A percentile compares a stretch with the other conserved stretches of the same genome.
These are phyloP conservation scores for Crypturellus undulatus DNA, from an alignment of 2,113 vertebrate genomes.

Conservation along the genomic window DNA sequence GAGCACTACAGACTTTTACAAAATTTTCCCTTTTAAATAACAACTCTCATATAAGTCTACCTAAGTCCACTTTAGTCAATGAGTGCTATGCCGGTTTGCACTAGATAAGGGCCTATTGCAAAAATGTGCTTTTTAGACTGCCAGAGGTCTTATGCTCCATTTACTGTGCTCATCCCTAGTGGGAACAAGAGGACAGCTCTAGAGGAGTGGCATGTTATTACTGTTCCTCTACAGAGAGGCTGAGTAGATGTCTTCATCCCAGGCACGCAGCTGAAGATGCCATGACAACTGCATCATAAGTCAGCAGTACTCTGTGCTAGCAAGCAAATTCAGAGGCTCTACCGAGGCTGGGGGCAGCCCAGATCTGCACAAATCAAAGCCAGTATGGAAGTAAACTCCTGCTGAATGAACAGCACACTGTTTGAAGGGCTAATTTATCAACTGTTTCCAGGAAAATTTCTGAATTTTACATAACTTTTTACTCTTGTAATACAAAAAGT, in stretches of 20 bases:
- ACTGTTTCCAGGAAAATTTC: constrained; percentile 61
- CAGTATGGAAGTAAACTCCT: neutral
- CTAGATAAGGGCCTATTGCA: neutral
- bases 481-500: neutral
- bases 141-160: neutral
- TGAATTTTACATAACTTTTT: constrained; percentile 50
- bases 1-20: neutral
- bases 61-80: neutral
- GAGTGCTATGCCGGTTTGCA: neutral
- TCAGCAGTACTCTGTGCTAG: neutral
- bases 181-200: neutral
- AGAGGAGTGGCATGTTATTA: neutral
- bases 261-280: neutral
- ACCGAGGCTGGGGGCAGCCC: neutral
- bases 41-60: neutral
- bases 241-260: neutral
- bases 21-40: neutral
- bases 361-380: neutral
- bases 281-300: neutral
- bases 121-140: neutral
- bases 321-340: neutral
- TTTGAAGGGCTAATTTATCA: constrained; percentile 43
- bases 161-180: neutral
- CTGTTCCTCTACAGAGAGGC: neutral
- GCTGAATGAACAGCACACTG: constrained; percentile 20